Evolutionary conservation across 2,113 vertebrate species (phyloP).

Genomic region (Rhadina sibilatrix): DNA sequence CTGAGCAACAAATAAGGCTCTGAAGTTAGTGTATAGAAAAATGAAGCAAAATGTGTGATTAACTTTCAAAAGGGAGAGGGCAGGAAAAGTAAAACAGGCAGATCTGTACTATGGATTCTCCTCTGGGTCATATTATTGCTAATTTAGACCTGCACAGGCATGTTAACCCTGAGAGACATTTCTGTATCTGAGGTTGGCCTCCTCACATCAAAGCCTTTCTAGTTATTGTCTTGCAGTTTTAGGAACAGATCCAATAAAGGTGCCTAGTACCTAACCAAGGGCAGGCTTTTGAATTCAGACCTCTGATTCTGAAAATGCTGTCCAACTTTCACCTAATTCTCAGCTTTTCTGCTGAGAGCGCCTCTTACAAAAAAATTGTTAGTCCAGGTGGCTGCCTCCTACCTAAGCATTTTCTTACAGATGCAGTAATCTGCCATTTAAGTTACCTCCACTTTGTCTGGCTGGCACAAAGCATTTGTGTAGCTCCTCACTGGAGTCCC

Average conservation of each 20-base stretch:
- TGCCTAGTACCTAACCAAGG: not conserved
- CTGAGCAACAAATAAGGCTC: not conserved
- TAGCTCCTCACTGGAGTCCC: not conserved
- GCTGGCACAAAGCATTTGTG: not conserved
- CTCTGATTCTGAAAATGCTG: not conserved
- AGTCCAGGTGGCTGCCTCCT: not conserved
- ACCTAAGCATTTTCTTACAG: not conserved
- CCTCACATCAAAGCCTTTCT: not conserved
- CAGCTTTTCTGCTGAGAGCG: not conserved
- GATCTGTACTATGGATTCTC: not conserved
- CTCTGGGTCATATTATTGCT: not conserved
- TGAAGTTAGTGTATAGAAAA: not conserved
- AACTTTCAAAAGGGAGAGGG: not conserved
- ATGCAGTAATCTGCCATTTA: not conserved
- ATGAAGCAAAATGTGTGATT: not conserved
- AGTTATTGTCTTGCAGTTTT: not conserved
- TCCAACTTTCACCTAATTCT: not conserved
- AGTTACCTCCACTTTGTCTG: not conserved
- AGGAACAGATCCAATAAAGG: not conserved
- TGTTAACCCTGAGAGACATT: not conserved
- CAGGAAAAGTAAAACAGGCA: not conserved
- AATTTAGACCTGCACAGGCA: not conserved
- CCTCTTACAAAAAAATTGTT: not conserved
- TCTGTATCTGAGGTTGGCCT: not conserved
- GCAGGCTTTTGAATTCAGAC: not conserved